Evolutionary conservation across 1,140 invertebrate genomes (phyloP).

Genomic region (Heterodera carotae): DNA sequence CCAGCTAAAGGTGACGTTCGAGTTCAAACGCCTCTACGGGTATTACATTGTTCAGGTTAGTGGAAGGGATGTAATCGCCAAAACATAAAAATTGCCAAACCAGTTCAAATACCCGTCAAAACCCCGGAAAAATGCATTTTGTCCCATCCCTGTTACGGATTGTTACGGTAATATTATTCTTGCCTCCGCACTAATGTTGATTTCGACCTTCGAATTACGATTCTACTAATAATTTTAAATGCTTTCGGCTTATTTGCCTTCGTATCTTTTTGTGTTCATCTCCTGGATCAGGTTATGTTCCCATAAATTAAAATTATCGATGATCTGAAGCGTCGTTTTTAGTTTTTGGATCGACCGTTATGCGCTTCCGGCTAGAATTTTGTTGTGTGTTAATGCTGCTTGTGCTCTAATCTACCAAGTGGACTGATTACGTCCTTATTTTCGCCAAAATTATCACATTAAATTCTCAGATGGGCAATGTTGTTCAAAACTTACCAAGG

Average conservation of each 20-base stretch:
- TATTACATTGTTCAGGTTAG: constrained; percentile 53
- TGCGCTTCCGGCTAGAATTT: constrained; percentile 52
- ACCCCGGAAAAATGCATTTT: too few relatives aligned
- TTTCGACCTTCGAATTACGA: too few relatives aligned
- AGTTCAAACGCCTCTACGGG: constrained; percentile 56
- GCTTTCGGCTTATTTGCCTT: constrained; percentile 44
- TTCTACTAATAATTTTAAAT: too few relatives aligned
- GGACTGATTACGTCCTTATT: neutral
- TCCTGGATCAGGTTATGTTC: constrained; percentile 45
- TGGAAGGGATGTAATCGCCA: neutral
- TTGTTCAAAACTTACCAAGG: constrained; percentile 54
- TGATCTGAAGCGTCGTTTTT: neutral
- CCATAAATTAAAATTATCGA: neutral
- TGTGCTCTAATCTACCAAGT: constrained; percentile 44
- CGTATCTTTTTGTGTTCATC: constrained; percentile 59
- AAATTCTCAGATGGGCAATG: constrained; percentile 55
- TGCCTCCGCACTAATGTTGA: too few relatives aligned
- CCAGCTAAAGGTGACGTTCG: constrained; percentile 46
- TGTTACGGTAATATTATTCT: too few relatives aligned
- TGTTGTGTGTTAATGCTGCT: constrained; percentile 53
- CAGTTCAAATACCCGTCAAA: constrained; percentile 3
- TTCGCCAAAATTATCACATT: constrained; percentile 1
- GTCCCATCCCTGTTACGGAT: too few relatives aligned
- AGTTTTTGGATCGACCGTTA: constrained; percentile 55
- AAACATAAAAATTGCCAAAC: constrained; percentile 10